phyloP scores from a whole-genome alignment of 2,797 vertebrate species.

The Esox lucius region DNA sequence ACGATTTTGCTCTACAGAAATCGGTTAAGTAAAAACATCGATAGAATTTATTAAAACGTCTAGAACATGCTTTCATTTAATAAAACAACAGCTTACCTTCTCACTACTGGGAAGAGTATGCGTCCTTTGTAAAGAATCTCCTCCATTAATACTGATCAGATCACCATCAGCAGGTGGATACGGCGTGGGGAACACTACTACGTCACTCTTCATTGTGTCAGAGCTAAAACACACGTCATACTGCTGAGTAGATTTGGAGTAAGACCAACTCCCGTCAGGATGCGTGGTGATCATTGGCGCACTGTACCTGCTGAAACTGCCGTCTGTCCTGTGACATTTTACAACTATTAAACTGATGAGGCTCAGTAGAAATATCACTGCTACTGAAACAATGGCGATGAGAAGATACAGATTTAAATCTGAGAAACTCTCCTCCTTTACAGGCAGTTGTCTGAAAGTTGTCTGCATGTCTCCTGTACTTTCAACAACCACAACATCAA shows the following conservation, averaged over 20 bases:
- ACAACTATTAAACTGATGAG: conserved; percentile 6
- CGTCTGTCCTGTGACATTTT: conserved; percentile 3
- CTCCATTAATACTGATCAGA: conserved; percentile 25
- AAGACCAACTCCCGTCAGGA: conserved; percentile 36
- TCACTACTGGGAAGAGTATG: conserved; percentile 5
- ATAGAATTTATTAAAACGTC: background rate
- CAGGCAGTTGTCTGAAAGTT: background rate
- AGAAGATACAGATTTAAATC: conserved; percentile 33
- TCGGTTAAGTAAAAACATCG: too few relatives aligned
- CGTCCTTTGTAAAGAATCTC: conserved; percentile 18
- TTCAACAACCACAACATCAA: conserved; percentile 71
- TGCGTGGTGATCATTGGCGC: conserved; percentile 27
- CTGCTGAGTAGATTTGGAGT: conserved; percentile 30
- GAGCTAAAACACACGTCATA: conserved; percentile 39
- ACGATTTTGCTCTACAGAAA: too few relatives aligned
- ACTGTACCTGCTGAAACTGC: conserved; percentile 14
- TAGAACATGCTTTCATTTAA: background rate
- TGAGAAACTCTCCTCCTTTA: conserved; percentile 17
- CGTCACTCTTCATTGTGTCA: conserved; percentile 33
- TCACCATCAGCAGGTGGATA: conserved; percentile 14
- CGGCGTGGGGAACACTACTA: conserved; percentile 20
- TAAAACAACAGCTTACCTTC: conserved; percentile 25
- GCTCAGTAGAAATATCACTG: conserved; percentile 28
- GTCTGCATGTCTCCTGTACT: conserved; percentile 11
- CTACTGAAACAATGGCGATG: conserved; percentile 23